These are phyloP conservation scores for Virgularia gustaviana DNA, from an alignment of 92 coral and sea anemone species.

Conservation along the genomic window DNA sequence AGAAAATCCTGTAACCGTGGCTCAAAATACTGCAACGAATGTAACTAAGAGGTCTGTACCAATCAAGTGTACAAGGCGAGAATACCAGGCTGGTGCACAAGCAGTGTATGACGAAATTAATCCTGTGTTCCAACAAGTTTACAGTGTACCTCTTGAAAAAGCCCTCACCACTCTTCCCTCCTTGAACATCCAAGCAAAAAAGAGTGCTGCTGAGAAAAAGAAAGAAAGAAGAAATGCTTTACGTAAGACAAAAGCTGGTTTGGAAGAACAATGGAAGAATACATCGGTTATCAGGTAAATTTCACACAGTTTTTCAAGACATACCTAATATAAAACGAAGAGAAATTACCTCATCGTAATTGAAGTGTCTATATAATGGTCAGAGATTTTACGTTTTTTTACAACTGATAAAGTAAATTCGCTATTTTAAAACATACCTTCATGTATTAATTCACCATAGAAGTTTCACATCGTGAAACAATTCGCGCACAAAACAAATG, in stretches of 20 bases:
- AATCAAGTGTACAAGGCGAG: not conserved
- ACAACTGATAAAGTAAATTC: no score
- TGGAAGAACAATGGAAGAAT: not conserved
- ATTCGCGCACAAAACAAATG: no score
- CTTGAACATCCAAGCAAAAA: slow-evolving; percentile 9
- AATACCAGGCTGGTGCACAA: not conserved
- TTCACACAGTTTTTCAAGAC: no score
- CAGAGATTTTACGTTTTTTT: no score
- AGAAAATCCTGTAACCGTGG: not conserved
- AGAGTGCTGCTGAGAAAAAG: slow-evolving; percentile 10
- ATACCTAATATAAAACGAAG: no score
- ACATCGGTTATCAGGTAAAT: no score
- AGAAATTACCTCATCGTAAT: no score
- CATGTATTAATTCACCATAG: no score
- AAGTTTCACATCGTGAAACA: no score
- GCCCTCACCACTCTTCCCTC: slow-evolving; percentile 25
- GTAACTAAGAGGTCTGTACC: not conserved
- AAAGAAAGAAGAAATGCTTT: slow-evolving; percentile 6
- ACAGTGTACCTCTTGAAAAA: slow-evolving; percentile 20
- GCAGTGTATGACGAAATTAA: slow-evolving; percentile 21
- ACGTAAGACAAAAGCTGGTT: not conserved
- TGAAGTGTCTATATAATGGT: no score
- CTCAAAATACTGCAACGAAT: not conserved
- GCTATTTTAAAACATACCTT: no score
- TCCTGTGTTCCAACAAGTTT: not conserved